Conservation (phyloP, 1,140 invertebrate genomes). For the Tetramorium simillimum region DNA sequence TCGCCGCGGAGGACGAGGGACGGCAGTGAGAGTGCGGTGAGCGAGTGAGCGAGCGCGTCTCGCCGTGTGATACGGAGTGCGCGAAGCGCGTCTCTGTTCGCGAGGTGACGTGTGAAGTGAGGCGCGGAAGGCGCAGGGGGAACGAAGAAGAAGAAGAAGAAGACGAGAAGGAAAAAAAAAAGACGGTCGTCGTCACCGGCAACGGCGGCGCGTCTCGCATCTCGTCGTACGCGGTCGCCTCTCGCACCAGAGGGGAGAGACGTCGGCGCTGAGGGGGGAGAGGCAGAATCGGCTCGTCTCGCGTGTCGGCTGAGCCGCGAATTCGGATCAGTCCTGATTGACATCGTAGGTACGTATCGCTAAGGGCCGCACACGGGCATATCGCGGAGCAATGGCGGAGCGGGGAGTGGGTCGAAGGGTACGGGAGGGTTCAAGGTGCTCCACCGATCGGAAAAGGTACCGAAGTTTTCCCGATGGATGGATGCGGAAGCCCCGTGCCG, state of each 20-base stretch:
- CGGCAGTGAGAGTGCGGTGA: conserved; percentile 57
- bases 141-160: background rate
- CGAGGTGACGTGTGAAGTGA: conserved; percentile 51
- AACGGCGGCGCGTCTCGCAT: conserved; percentile 11
- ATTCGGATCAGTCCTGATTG: conserved; percentile 19
- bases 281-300: background rate
- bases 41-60: conserved; percentile 29
- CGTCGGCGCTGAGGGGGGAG: background rate
- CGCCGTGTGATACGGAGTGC: conserved; percentile 28
- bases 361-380: background rate
- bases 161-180: background rate
- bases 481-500: background rate
- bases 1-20: conserved; percentile 60
- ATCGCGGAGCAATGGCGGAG: background rate
- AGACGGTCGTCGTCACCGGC: conserved; percentile 33
- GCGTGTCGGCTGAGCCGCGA: conserved; percentile 45
- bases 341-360: conserved; percentile 24
- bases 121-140: conserved; percentile 23
- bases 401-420: background rate
- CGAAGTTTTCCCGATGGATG: conserved; percentile 1
- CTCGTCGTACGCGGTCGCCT: background rate
- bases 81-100: background rate
- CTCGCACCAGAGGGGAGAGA: background rate
- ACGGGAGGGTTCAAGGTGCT: conserved; percentile 10
- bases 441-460: background rate